phyloP scores from a whole-genome alignment of 2,797 vertebrate genomes.

The Numenius phaeopus region DNA sequence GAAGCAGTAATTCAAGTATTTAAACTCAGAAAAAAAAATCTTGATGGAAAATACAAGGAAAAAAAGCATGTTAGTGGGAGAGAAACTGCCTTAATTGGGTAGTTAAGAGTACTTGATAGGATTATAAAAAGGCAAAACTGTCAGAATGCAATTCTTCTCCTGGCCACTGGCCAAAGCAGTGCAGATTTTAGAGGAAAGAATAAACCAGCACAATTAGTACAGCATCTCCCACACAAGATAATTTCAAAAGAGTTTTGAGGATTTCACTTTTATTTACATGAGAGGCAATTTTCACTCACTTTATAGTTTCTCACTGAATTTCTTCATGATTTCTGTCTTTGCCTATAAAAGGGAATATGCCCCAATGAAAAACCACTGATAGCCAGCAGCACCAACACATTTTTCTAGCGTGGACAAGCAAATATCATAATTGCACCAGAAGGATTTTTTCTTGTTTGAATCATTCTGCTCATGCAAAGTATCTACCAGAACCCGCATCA shows the following conservation, averaged over 20 bases:
- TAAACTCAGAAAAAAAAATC: conserved; percentile 30
- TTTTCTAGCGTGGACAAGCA: background rate
- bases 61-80: conserved; percentile 41
- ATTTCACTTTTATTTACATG: background rate
- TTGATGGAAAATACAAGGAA: conserved; percentile 42
- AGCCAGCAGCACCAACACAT: background rate
- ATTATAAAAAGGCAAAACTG: conserved; percentile 41
- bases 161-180: conserved; percentile 21
- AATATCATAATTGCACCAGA: background rate
- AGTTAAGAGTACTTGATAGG: conserved; percentile 31
- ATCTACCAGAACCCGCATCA: background rate
- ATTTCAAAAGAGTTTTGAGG: background rate
- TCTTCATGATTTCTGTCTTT: background rate
- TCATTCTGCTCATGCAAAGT: background rate
- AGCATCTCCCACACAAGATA: background rate
- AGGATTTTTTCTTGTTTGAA: background rate
- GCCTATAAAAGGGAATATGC: background rate
- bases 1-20: conserved; percentile 57
- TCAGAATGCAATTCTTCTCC: conserved; percentile 10
- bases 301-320: background rate
- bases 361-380: background rate
- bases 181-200: conserved; percentile 25
- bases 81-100: conserved; percentile 29
- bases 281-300: background rate
- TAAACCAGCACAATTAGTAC: background rate